Evolutionary conservation across 2,888 invertebrate species (phyloP).

Genomic region (Agrotis puta): DNA sequence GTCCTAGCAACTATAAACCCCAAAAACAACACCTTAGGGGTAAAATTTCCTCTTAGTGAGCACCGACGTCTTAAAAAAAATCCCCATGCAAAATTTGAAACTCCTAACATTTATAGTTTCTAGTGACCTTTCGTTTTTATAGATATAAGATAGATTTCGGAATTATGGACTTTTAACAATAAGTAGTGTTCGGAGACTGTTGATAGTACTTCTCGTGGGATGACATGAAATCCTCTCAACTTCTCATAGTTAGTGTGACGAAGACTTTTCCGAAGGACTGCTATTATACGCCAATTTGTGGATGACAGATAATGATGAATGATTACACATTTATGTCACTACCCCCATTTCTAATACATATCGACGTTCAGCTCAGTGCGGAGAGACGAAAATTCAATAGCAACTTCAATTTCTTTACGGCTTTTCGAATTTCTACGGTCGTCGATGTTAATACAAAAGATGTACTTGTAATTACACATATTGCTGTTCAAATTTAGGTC

Average conservation of each 20-base stretch:
- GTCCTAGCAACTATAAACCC: too few species aligned
- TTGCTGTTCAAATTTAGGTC: not conserved
- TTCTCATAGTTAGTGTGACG: conserved; percentile 50
- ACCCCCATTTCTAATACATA: not conserved
- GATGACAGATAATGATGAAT: conserved; percentile 47
- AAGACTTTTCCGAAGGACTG: conserved; percentile 18
- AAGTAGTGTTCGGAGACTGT: conserved; percentile 40
- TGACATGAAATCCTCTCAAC: conserved; percentile 40
- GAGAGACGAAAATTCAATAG: not conserved
- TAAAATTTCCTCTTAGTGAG: too few species aligned
- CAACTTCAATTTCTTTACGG: not conserved
- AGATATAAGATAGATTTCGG: conserved; percentile 11
- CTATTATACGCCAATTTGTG: conserved; percentile 33
- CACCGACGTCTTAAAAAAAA: too few species aligned
- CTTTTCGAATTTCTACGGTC: not conserved
- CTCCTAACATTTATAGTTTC: too few species aligned
- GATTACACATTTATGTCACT: conserved; percentile 10
- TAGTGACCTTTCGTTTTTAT: too few species aligned
- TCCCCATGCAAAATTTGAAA: too few species aligned
- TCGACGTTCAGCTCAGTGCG: not conserved
- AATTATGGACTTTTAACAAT: conserved; percentile 41
- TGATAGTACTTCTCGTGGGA: conserved; percentile 28
- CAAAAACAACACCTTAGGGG: too few species aligned
- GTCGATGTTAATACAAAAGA: not conserved
- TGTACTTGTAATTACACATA: conserved; percentile 9